Conservation (phyloP, 2,888 invertebrate genomes). For the Andrena haemorrhoa region DNA sequence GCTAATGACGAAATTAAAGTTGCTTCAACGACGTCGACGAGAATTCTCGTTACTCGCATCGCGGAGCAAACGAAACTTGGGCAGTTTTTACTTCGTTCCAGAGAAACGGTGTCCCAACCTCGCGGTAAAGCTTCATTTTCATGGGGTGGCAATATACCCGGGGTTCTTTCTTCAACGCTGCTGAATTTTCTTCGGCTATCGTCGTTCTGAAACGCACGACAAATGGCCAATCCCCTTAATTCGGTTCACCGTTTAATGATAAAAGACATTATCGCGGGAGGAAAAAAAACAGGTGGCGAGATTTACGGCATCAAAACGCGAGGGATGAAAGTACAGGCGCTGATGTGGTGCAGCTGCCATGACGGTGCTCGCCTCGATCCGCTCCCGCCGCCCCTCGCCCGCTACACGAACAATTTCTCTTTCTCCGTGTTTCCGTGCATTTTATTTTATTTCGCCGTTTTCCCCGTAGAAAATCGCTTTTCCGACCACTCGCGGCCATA, state of each 20-base stretch:
- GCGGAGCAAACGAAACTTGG: conserved; percentile 20
- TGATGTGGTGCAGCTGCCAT: conserved; percentile 19
- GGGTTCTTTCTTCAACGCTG: background rate
- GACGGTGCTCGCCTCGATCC: conserved; percentile 5
- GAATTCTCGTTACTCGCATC: conserved; percentile 45
- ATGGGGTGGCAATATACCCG: background rate
- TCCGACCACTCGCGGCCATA: conserved; percentile 71
- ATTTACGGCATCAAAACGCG: conserved; percentile 22
- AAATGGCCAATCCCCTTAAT: background rate
- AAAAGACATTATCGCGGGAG: background rate
- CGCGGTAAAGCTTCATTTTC: background rate
- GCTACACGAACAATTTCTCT: conserved; percentile 70
- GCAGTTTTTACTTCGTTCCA: conserved; percentile 2
- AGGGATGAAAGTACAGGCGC: conserved; percentile 18
- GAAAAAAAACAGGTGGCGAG: background rate
- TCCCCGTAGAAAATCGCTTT: conserved; percentile 68
- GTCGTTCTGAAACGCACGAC: background rate
- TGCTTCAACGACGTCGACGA: conserved; percentile 36
- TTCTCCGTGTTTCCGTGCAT: conserved; percentile 53
- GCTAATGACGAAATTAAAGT: conserved; percentile 57
- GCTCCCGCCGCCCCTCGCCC: conserved; percentile 16
- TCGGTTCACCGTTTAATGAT: too few species aligned
- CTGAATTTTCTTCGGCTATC: background rate
- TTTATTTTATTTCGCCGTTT: conserved; percentile 52
- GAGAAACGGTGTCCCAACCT: background rate